Conservation (phyloP, 2,888 invertebrate species). For the Anoplius nigerrimus region DNA sequence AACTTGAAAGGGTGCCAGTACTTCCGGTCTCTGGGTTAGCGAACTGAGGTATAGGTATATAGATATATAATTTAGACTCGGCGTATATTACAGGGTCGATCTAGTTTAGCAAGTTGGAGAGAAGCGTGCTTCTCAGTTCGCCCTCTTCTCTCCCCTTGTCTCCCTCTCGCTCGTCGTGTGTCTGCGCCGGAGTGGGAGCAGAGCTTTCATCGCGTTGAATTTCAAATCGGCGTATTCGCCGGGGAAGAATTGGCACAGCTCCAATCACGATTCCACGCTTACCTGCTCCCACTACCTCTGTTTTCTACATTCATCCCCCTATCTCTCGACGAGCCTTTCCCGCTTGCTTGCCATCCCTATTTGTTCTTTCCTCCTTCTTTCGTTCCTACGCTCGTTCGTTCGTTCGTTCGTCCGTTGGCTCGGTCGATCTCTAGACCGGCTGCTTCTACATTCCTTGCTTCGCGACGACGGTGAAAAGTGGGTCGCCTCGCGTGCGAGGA, state of each 20-base stretch:
- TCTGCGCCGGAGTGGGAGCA: constrained; percentile 31
- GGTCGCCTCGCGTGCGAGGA: constrained; percentile 39
- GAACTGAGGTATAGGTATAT: constrained; percentile 41
- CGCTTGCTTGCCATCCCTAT: not conserved
- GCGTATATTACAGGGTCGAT: constrained; percentile 54
- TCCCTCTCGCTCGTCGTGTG: not conserved
- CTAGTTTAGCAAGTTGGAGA: constrained; percentile 55
- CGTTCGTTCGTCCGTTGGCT: too few relatives aligned
- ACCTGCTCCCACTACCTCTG: constrained; percentile 52
- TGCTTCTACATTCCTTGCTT: too few relatives aligned
- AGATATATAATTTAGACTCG: constrained; percentile 42
- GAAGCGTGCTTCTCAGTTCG: constrained; percentile 23
- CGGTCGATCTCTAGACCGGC: too few relatives aligned
- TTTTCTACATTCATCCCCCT: constrained; percentile 30
- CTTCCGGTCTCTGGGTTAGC: constrained; percentile 58
- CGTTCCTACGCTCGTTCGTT: constrained; percentile 9
- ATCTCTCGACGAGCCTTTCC: constrained; percentile 2
- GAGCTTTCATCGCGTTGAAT: constrained; percentile 55
- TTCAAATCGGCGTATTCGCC: constrained; percentile 53
- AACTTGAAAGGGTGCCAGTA: constrained; percentile 57
- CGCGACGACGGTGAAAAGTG: constrained; percentile 38
- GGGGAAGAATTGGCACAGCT: constrained; percentile 59
- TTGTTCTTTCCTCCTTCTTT: not conserved
- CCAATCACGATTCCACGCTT: constrained; percentile 65
- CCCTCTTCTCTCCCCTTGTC: too few relatives aligned